Percentiles rank a stretch among this genome's conserved stretches.
phyloP scores from a whole-genome alignment of 1,140 invertebrate species.

The Orius insidiosus region DNA sequence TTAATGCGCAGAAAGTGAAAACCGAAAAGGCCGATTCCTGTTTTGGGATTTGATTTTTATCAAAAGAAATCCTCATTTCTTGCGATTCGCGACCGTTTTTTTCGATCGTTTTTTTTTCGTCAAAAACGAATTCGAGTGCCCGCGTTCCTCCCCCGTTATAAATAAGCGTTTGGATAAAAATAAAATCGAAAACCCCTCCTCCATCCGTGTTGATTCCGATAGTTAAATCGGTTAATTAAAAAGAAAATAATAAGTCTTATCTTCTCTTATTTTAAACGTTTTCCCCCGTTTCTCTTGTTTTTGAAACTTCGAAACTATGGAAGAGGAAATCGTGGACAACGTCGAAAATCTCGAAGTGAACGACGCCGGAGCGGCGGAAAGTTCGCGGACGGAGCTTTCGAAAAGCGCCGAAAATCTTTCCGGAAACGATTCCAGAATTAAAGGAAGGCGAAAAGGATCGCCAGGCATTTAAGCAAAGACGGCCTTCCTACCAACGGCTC shows the following conservation, averaged over 20 bases:
- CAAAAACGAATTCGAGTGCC: too few species aligned
- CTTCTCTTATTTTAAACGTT: neutral
- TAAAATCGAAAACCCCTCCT: too few species aligned
- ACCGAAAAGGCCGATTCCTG: too few species aligned
- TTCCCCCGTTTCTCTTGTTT: neutral
- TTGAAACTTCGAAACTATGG: slow-evolving; percentile 7
- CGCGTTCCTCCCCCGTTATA: too few species aligned
- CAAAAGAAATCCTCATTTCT: too few species aligned
- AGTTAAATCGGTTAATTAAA: slow-evolving; percentile 5
- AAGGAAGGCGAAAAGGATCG: slow-evolving; percentile 34
- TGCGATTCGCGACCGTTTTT: too few species aligned
- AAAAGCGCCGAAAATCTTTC: slow-evolving; percentile 20
- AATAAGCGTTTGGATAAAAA: too few species aligned
- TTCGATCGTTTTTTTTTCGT: too few species aligned
- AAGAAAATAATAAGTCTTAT: neutral
- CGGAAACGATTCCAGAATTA: slow-evolving; percentile 24
- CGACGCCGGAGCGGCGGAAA: slow-evolving; percentile 1
- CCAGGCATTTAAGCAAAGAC: slow-evolving; percentile 32
- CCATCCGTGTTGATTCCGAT: neutral
- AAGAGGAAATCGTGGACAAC: slow-evolving; percentile 11
- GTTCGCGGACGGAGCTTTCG: slow-evolving; percentile 15
- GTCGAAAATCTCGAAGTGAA: neutral
- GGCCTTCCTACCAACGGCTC: slow-evolving; percentile 21
- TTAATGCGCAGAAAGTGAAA: too few species aligned
- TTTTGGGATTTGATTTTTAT: too few species aligned